phyloP scores from a whole-genome alignment of 2,888 invertebrate species.

The Agrilus biguttatus region DNA sequence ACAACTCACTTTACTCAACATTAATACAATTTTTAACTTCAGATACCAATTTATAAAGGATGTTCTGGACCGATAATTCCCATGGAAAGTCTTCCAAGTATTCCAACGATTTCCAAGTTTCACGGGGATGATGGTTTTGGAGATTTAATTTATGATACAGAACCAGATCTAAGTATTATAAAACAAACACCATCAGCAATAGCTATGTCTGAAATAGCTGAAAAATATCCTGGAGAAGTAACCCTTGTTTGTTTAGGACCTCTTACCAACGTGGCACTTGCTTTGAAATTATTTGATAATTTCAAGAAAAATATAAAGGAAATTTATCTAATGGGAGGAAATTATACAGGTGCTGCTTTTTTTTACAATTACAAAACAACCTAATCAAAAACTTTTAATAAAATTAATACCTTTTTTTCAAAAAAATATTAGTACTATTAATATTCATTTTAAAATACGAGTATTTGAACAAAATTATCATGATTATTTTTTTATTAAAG shows the following conservation, averaged over 20 bases:
- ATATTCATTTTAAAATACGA: no score
- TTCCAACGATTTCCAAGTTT: conserved; percentile 31
- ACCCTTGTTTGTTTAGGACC: conserved; percentile 55
- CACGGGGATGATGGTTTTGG: conserved; percentile 63
- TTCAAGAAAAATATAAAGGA: conserved; percentile 50
- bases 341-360: conserved; percentile 43
- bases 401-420: no score
- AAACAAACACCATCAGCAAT: conserved; percentile 33
- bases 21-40: conserved; percentile 1
- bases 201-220: conserved; percentile 44
- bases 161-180: conserved; percentile 16
- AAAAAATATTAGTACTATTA: not conserved
- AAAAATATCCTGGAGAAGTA: conserved; percentile 39
- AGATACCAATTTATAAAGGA: conserved; percentile 62
- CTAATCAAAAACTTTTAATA: no score
- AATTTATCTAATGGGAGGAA: conserved; percentile 67
- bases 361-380: no score
- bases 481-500: no score
- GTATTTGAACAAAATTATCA: no score
- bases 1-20: no score
- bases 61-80: conserved; percentile 33
- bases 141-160: conserved; percentile 30
- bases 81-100: conserved; percentile 25
- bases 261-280: conserved; percentile 65
- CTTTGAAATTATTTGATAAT: conserved; percentile 50